phyloP scores from a whole-genome alignment of 2,797 vertebrate genomes.

The Streptopelia turtur region DNA sequence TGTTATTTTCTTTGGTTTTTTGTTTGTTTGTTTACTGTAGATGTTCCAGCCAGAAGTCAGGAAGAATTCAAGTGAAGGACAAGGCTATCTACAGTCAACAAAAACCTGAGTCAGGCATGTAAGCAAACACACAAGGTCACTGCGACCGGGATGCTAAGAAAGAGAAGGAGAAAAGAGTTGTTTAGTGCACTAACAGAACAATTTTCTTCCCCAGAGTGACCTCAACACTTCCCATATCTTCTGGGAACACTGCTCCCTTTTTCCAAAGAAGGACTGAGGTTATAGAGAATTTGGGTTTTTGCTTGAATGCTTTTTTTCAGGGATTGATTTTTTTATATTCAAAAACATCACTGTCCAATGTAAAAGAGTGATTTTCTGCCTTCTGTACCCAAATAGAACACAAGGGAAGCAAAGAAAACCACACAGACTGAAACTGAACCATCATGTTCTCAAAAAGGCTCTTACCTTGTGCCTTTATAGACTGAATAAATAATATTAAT shows the following conservation, averaged over 20 bases:
- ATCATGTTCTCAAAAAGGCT: background rate
- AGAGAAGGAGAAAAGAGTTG: background rate
- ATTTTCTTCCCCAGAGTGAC: constrained; percentile 5
- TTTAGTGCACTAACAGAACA: background rate
- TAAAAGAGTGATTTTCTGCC: background rate
- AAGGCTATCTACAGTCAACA: constrained; percentile 6
- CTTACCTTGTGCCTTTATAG: background rate
- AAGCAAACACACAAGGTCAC: constrained; percentile 26
- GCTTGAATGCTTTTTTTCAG: background rate
- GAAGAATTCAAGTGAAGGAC: background rate
- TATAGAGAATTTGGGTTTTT: background rate
- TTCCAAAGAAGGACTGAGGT: background rate
- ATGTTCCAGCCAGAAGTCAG: background rate
- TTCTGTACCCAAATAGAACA: background rate
- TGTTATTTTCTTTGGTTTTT: background rate
- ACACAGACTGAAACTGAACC: background rate
- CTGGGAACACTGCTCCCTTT: background rate
- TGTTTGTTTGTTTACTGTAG: too few species aligned
- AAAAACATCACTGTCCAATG: background rate
- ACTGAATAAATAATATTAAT: background rate
- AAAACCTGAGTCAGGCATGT: background rate
- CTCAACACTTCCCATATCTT: background rate
- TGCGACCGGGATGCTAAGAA: background rate
- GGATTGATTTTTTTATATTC: background rate
- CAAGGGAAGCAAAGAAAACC: background rate